phyloP scores from a whole-genome alignment of 2,797 vertebrate species.

The Rhadinocentrus ornatus region DNA sequence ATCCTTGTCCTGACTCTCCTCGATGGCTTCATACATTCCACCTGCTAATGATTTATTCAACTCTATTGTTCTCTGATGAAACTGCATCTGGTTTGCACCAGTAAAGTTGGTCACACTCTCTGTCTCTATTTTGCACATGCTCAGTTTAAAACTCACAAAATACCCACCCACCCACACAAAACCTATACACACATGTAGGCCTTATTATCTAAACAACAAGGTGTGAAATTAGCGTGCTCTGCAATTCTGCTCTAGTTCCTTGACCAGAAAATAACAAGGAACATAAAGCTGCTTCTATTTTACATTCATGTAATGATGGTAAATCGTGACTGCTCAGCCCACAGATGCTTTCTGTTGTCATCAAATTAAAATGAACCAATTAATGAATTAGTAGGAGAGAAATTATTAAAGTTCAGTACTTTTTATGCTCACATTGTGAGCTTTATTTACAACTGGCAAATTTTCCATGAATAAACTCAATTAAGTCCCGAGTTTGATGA shows the following conservation, averaged over 20 bases:
- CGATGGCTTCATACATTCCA: not conserved
- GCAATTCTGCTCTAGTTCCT: conserved; percentile 23
- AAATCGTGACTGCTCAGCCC: not conserved
- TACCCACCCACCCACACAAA: not conserved
- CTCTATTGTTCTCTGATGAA: not conserved
- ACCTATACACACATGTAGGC: conserved; percentile 13
- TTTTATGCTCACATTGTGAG: not conserved
- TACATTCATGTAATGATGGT: conserved; percentile 1
- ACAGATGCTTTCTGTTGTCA: not conserved
- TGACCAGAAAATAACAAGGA: conserved; percentile 27
- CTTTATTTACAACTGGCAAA: conserved; percentile 11
- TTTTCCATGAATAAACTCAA: not conserved
- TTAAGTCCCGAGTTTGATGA: not conserved
- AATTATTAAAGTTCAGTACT: no score
- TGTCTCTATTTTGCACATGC: not conserved
- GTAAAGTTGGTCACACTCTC: not conserved
- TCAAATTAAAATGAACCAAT: not conserved
- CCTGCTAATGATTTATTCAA: not conserved
- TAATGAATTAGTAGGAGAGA: not conserved
- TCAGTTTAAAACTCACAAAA: not conserved
- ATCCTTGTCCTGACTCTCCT: not conserved
- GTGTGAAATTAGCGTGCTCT: conserved; percentile 12
- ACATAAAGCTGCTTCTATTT: not conserved
- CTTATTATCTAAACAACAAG: conserved; percentile 29
- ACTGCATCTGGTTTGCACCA: not conserved